phyloP scores from a whole-genome alignment of 2,888 invertebrate species.

The Octonoba sinensis region DNA sequence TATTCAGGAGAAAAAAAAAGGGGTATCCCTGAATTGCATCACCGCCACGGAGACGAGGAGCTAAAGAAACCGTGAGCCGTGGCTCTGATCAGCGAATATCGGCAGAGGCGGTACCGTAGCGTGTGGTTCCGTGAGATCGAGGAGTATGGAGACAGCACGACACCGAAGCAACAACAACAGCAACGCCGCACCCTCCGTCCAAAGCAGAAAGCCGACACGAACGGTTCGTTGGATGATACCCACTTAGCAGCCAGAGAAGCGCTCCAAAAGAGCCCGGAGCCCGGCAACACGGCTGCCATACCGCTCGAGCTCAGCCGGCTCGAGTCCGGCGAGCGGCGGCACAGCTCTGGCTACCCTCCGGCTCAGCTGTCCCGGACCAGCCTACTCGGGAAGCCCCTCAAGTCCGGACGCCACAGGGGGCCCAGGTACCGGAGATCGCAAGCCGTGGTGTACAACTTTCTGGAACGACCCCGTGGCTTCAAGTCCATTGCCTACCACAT shows the following conservation, averaged over 20 bases:
- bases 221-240: neutral
- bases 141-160: constrained; percentile 29
- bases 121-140: constrained; percentile 53
- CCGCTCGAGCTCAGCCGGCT: constrained; percentile 66
- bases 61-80: constrained; percentile 28
- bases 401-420: constrained; percentile 86
- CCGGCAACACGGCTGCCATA: constrained; percentile 55
- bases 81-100: constrained; percentile 62
- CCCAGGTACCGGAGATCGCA: constrained; percentile 83
- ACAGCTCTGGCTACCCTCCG: constrained; percentile 36
- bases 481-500: constrained; percentile 91
- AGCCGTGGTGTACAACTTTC: constrained; percentile 92
- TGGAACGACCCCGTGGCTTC: constrained; percentile 90
- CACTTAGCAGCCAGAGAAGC: constrained; percentile 49
- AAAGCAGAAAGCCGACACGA: neutral
- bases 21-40: too few species aligned
- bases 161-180: neutral
- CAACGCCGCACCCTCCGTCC: constrained; percentile 18
- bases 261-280: constrained; percentile 20
- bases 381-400: constrained; percentile 91
- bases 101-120: constrained; percentile 49
- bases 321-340: constrained; percentile 66
- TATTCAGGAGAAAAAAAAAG: too few species aligned
- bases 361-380: constrained; percentile 82
- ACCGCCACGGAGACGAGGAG: too few species aligned